phyloP scores from a whole-genome alignment of 1,140 invertebrate species.

The Cherax destructor region DNA sequence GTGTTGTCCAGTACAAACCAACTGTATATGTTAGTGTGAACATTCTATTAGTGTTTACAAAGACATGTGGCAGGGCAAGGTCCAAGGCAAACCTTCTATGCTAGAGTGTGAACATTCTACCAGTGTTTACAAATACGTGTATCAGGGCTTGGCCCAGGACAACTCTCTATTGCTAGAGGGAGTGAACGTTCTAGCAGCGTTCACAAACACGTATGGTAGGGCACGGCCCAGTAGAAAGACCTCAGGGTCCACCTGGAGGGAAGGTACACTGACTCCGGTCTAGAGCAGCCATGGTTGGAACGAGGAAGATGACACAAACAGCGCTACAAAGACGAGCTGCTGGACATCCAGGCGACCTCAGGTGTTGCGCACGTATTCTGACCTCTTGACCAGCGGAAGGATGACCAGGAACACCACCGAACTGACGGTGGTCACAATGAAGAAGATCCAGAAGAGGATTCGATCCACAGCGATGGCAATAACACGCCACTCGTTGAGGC shows the following conservation, averaged over 20 bases:
- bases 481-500: constrained; percentile 71
- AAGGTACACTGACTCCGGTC: constrained; percentile 21
- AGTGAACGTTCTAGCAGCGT: constrained; percentile 8
- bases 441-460: constrained; percentile 80
- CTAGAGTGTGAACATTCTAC: too few relatives aligned
- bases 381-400: constrained; percentile 76
- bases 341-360: constrained; percentile 50
- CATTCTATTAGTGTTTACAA: too few relatives aligned
- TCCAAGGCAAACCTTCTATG: too few relatives aligned
- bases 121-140: too few relatives aligned
- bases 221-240: constrained; percentile 44
- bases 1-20: not conserved
- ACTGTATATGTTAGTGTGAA: too few relatives aligned
- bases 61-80: not conserved
- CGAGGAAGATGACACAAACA: constrained; percentile 31
- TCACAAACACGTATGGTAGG: constrained; percentile 25
- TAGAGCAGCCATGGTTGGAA: constrained; percentile 6
- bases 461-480: constrained; percentile 79
- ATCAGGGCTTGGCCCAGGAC: not conserved
- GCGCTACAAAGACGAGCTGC: constrained; percentile 18
- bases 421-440: constrained; percentile 77
- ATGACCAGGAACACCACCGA: constrained; percentile 77
- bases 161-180: not conserved
- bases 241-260: constrained; percentile 69
- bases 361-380: constrained; percentile 69